These are phyloP conservation scores for Caenorhabditis sp. DNA, from an alignment of 2,888 invertebrate genomes.

Conservation along the genomic window DNA sequence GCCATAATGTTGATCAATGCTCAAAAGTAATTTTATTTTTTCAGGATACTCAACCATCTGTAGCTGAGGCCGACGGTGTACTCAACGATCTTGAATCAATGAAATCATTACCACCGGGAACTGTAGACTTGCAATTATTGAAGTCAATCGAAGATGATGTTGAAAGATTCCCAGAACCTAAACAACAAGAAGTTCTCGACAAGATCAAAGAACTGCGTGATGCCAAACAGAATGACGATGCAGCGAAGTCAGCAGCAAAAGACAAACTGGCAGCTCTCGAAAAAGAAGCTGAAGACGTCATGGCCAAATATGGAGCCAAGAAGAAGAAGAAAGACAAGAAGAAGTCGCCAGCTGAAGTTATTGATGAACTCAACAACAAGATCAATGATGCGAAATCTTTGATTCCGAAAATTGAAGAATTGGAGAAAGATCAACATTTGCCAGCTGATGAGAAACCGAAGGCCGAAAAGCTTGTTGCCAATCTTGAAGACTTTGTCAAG, in stretches of 20 bases:
- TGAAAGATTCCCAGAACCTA: conserved; percentile 5
- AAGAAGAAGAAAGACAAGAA: conserved; percentile 44
- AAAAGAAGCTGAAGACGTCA: conserved; percentile 10
- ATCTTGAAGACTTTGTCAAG: conserved; percentile 22
- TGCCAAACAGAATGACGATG: conserved; percentile 15
- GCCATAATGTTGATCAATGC: too few relatives aligned
- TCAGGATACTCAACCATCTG: background rate
- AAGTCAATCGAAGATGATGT: conserved; percentile 14
- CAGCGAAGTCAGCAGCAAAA: background rate
- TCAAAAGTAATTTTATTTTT: too few relatives aligned
- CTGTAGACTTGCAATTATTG: conserved; percentile 10
- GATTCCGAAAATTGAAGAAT: conserved; percentile 43
- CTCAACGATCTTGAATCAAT: conserved; percentile 2
- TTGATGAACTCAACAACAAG: conserved; percentile 25
- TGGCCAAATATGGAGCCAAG: conserved; percentile 26
- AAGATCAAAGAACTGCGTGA: conserved; percentile 11
- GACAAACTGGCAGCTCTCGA: background rate
- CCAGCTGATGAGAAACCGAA: conserved; percentile 38
- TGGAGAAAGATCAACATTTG: conserved; percentile 34
- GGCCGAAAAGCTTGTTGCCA: conserved; percentile 25
- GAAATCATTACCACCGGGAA: conserved; percentile 6
- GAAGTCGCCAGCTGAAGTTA: conserved; percentile 30
- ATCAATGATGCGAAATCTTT: conserved; percentile 31
- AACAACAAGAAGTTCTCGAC: background rate
- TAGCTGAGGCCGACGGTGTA: conserved; percentile 2